Evolutionary conservation across 2,888 invertebrate genomes (phyloP), one percentile per base, ranked within the genome.

Genomic region (Netelia virgata): DNA sequence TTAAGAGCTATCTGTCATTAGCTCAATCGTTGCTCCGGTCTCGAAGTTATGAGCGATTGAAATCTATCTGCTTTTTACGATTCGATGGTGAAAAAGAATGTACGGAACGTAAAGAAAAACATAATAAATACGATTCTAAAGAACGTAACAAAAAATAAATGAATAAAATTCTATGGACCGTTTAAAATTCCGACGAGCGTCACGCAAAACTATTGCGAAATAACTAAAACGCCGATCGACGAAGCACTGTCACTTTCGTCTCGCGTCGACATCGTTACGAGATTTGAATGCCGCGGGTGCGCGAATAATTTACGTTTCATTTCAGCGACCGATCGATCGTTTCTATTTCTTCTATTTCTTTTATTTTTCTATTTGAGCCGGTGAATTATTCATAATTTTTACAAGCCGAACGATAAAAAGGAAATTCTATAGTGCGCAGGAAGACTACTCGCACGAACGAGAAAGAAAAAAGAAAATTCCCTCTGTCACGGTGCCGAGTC

Each of bases 351-450:
- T 23, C 23, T n/a, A 10, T 43, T 43, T 11, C n/a, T 20, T 28
- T 50, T 41, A 41, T 59, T n/a, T 69, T 47, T 55, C 14, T 3
- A 6, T 28, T 74, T 18, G 16, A 50, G 28, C n/a, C n/a, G 10
- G 47, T 70, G 43, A 41, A 66, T 70, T 72, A 70, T 82, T 82
- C 23, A 59, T 18, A 14, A 36, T 50, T 57, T 18, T 59, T 36
- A 28, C 59, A 28, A 28, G 53, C 2, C 11, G 20, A 0, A 16
- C 41, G 14, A 11, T 36, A 43, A 20, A 63, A 16, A 55, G 55
- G 64, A 64, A 36, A 36, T 41, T 43, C 57, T 10, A 28, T 61
- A 61, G 70, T 72, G 50, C 14, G 18, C 57, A 53, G 18, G 53
- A n/a, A 10, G 20, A 16, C n/a, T 61, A 23, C 61, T 82, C 63